These are phyloP conservation scores for Lycocerus yunnanus DNA, from an alignment of 2,888 invertebrate species.

Conservation along the genomic window DNA sequence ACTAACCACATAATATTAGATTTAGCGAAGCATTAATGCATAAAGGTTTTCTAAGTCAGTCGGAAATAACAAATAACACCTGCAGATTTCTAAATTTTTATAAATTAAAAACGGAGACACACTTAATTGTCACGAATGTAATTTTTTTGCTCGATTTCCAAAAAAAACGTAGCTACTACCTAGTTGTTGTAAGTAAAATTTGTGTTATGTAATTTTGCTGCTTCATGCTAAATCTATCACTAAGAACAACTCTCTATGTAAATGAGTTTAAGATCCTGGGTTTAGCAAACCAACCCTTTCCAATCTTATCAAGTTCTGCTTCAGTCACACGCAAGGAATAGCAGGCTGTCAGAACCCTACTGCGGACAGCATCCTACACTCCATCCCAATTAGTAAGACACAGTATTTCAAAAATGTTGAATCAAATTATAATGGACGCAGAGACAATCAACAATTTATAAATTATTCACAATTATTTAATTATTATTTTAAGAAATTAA, in stretches of 20 bases:
- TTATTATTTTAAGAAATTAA: background rate
- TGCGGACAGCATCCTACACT: conserved; percentile 35
- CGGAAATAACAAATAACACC: conserved; percentile 22
- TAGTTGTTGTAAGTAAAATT: background rate
- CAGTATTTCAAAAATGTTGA: background rate
- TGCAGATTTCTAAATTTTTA: conserved; percentile 27
- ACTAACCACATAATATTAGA: conserved; percentile 29
- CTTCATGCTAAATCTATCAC: conserved; percentile 37
- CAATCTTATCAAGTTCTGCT: conserved; percentile 39
- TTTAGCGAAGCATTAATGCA: conserved; percentile 31
- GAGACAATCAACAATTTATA: background rate
- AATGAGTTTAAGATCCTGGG: conserved; percentile 39
- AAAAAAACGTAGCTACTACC: no score
- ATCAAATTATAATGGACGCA: background rate
- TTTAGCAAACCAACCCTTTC: conserved; percentile 36
- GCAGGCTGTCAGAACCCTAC: conserved; percentile 38
- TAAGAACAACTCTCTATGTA: conserved; percentile 39
- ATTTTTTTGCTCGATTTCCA: background rate
- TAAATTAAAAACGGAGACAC: conserved; percentile 16
- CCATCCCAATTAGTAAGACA: conserved; percentile 20
- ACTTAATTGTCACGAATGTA: conserved; percentile 13
- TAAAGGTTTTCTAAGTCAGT: conserved; percentile 29
- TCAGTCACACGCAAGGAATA: conserved; percentile 38
- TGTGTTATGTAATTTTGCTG: conserved; percentile 34
- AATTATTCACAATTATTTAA: background rate